A percentile compares a stretch with the other conserved stretches of the same genome.
Evolutionary conservation across 2,888 invertebrate species (phyloP).

Genomic region (Osmoderma eremita): DNA sequence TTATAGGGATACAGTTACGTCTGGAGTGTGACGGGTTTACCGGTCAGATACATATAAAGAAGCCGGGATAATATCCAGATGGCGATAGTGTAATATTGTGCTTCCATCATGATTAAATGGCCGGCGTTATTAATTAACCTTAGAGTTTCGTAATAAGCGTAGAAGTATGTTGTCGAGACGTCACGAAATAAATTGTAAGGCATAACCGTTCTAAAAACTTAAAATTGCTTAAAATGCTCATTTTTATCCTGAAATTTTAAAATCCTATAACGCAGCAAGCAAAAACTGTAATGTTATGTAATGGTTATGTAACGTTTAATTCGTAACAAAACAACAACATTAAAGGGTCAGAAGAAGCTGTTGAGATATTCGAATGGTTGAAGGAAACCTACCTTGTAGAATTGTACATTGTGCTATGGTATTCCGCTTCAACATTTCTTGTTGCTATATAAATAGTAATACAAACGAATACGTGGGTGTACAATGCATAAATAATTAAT

Average conservation of each 20-base stretch:
- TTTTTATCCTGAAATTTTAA: not conserved
- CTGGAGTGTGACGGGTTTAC: not conserved
- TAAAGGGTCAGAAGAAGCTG: no score
- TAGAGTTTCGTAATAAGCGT: constrained; percentile 25
- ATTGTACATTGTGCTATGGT: constrained; percentile 23
- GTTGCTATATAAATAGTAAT: constrained; percentile 17
- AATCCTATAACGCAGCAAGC: no score
- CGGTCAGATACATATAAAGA: constrained; percentile 27
- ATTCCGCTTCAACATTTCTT: not conserved
- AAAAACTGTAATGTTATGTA: no score
- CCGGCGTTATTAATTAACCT: constrained; percentile 31
- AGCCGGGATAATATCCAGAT: constrained; percentile 33
- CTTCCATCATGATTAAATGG: constrained; percentile 4
- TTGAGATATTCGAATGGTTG: no score
- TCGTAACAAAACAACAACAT: no score
- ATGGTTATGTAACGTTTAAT: no score
- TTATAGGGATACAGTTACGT: not conserved
- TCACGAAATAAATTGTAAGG: constrained; percentile 33
- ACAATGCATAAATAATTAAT: constrained; percentile 12
- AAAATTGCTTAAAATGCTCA: constrained; percentile 19
- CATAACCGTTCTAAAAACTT: constrained; percentile 31
- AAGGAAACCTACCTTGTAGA: constrained; percentile 24
- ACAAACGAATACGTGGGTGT: constrained; percentile 15
- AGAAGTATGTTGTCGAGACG: constrained; percentile 36
- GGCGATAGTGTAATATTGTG: constrained; percentile 5